Evolutionary conservation across 2,113 vertebrate species (phyloP).

Genomic region (Plectropomus leopardus): DNA sequence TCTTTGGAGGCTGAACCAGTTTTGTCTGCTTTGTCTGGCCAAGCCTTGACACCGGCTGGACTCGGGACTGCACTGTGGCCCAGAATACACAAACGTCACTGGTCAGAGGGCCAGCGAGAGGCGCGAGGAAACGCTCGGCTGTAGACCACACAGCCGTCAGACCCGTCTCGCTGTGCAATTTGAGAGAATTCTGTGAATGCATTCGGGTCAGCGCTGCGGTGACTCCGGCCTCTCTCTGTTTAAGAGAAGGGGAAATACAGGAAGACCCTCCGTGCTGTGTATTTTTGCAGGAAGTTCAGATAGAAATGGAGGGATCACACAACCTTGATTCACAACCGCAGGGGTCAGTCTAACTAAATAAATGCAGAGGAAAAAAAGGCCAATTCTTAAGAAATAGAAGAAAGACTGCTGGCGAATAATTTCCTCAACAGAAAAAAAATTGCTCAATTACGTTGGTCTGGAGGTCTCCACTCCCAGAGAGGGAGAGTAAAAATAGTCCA

Average conservation of each 20-base stretch:
- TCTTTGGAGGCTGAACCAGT: conserved; percentile 25
- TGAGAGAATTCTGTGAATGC: conserved; percentile 30
- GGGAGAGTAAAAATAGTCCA: conserved; percentile 67
- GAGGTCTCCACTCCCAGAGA: conserved; percentile 52
- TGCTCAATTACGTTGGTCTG: conserved; percentile 59
- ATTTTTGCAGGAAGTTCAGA: conserved; percentile 75
- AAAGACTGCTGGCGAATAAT: conserved; percentile 59
- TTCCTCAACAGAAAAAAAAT: conserved; percentile 54
- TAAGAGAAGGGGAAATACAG: conserved; percentile 55
- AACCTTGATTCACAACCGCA: conserved; percentile 70
- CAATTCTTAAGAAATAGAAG: conserved; percentile 31
- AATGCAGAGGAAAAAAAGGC: conserved; percentile 40
- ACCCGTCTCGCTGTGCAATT: conserved; percentile 33
- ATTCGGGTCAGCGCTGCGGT: conserved; percentile 33
- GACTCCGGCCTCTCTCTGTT: conserved; percentile 52
- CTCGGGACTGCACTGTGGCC: conserved; percentile 22
- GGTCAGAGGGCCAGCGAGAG: conserved; percentile 51
- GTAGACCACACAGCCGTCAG: conserved; percentile 55
- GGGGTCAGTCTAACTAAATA: conserved; percentile 73
- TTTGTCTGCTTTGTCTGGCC: conserved; percentile 65
- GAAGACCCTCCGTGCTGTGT: conserved; percentile 63
- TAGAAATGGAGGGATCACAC: conserved; percentile 65
- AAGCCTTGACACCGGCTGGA: conserved; percentile 56
- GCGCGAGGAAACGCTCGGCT: conserved; percentile 13
- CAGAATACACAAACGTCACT: conserved; percentile 71